Base-by-base conservation (phyloP, 2,113 vertebrate genomes). In the Geococcyx californianus region DNA sequence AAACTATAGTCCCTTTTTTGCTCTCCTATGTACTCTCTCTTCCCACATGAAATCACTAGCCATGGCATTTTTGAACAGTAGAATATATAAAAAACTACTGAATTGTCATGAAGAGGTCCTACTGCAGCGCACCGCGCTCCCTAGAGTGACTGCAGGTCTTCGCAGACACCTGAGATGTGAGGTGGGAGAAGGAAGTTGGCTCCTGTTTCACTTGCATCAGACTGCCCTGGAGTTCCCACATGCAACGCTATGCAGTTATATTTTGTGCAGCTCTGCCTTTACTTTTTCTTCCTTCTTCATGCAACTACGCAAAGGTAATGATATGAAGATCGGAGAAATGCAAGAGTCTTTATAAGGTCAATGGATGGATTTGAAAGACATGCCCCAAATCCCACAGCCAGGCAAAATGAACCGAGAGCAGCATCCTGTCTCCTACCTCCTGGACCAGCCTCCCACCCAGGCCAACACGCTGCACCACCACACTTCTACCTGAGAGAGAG, bases 221-320 rank as follows among this genome's bases (percentile, higher is more conserved):
- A 11, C 56, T 58, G 28, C 26, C 33, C 69, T 38, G 49, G 26
- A 21, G 49, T 18, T 26, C n/a, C 72, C 62, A 34, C 2, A 1
- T 21, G 6, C 34, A 33, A 10, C 17, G 3, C 16, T 2, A 5
- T 1, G 10, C 34, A 20, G 13, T 17, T 21, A 26, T 1, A 1
- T 8, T 31, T 44, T 1, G 0, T 3, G 24, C 55, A 54, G 9
- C 14, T 56, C 49, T 14, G 23, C 64, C 49, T 52, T 45, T 19
- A 13, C 25, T 42, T 55, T 17, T 7, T 8, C 58, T 72, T 31
- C 34, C 20, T 69, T 58, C 42, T 25, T 52, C 63, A 33, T 9
- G 13, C 44, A 44, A 23, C n/a, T 2, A 0, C 2, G 11, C 3
- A 29, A 45, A 40, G 36, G 64, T 7, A 36, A 44, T 1, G 6